A percentile compares a stretch with the other conserved stretches of the same genome.
Conservation (phyloP, 2,797 vertebrate genomes). For the Salarias fasciatus region DNA sequence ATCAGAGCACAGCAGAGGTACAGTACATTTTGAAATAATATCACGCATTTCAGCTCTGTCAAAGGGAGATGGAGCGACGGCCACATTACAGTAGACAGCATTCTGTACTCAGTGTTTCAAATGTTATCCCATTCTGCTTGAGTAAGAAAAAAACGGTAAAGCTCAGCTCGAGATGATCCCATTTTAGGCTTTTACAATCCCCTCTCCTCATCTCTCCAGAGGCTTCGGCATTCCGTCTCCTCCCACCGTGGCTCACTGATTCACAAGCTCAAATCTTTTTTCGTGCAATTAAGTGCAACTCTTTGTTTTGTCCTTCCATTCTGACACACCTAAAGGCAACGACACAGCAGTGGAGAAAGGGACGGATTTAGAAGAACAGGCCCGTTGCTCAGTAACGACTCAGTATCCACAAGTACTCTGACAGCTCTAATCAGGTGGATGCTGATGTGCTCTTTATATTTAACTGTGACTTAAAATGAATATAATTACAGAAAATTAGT, state of each 20-base stretch:
- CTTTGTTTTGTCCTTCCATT: constrained; percentile 85
- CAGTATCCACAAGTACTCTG: constrained; percentile 10
- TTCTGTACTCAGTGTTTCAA: constrained; percentile 66
- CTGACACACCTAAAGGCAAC: constrained; percentile 33
- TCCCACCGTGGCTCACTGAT: constrained; percentile 90
- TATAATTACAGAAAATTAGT: not conserved
- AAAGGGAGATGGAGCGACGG: constrained; percentile 51
- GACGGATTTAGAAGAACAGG: constrained; percentile 6
- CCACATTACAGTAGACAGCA: constrained; percentile 54
- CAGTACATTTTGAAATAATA: constrained; percentile 38
- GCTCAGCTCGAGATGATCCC: constrained; percentile 70
- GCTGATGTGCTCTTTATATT: not conserved
- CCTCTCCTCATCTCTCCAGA: constrained; percentile 77
- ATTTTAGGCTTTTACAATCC: constrained; percentile 74
- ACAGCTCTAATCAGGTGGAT: constrained; percentile 12
- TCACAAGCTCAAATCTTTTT: constrained; percentile 89
- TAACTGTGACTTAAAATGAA: constrained; percentile 7
- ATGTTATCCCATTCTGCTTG: constrained; percentile 70
- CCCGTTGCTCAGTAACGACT: not conserved
- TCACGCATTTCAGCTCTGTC: constrained; percentile 47
- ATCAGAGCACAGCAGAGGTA: constrained; percentile 5
- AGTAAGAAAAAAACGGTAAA: constrained; percentile 42
- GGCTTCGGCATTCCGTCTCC: constrained; percentile 90
- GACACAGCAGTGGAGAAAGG: constrained; percentile 4
- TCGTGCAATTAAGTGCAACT: constrained; percentile 90